Evolutionary conservation across 2,113 vertebrate species (phyloP).

Genomic region (Pontoporia blainvillei): DNA sequence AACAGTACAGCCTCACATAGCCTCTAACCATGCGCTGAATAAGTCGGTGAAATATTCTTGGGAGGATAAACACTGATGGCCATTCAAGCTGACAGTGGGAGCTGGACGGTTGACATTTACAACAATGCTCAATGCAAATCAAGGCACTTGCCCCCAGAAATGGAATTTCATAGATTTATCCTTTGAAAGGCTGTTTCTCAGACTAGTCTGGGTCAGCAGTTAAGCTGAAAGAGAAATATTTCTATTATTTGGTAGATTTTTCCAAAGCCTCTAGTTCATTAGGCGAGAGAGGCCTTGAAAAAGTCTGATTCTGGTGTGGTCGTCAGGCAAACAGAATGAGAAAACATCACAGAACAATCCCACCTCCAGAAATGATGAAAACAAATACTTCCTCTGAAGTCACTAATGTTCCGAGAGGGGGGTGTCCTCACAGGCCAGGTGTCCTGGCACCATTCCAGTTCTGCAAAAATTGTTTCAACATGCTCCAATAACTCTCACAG

Average conservation of each 20-base stretch:
- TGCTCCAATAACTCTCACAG: background rate
- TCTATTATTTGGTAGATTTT: conserved; percentile 50
- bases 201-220: conserved; percentile 60
- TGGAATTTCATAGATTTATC: conserved; percentile 66
- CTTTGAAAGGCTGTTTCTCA: conserved; percentile 58
- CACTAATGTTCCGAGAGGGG: background rate
- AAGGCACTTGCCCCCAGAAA: conserved; percentile 39
- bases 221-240: conserved; percentile 67
- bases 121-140: conserved; percentile 67
- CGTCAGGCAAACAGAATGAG: conserved; percentile 10
- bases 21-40: background rate
- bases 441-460: conserved; percentile 51
- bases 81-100: conserved; percentile 55
- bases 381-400: conserved; percentile 54
- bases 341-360: conserved; percentile 60
- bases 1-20: background rate
- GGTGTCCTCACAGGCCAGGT: conserved; percentile 32
- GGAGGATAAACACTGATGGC: conserved; percentile 52
- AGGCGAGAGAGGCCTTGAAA: background rate
- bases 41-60: background rate
- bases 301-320: conserved; percentile 20
- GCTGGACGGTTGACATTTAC: conserved; percentile 64
- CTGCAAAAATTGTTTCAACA: conserved; percentile 10
- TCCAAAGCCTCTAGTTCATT: conserved; percentile 19
- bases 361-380: conserved; percentile 61